phyloP scores from a whole-genome alignment of 2,797 vertebrate species.

The Enteromius fasciolatus region DNA sequence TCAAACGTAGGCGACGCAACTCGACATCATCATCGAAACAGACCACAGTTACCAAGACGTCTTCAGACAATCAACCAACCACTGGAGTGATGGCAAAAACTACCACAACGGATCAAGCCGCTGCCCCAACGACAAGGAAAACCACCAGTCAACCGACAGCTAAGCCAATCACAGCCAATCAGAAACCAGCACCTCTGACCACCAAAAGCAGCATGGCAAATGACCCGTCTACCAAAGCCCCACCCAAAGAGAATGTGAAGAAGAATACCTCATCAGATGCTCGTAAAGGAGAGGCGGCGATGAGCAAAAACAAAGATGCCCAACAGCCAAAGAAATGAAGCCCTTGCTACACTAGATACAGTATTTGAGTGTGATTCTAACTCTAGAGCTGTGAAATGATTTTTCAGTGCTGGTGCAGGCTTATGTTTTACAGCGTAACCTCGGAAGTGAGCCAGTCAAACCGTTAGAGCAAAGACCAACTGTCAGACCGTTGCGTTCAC shows the following conservation, averaged over 20 bases:
- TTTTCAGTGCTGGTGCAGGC: constrained; percentile 31
- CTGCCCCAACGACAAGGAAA: constrained; percentile 32
- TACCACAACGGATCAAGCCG: constrained; percentile 58
- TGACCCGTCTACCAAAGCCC: constrained; percentile 47
- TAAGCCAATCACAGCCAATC: constrained; percentile 55
- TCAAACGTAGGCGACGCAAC: constrained; percentile 74
- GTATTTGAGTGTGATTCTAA: constrained; percentile 34
- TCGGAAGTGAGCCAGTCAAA: constrained; percentile 46
- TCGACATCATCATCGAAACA: constrained; percentile 66
- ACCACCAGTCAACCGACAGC: constrained; percentile 46
- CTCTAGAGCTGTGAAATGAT: constrained; percentile 35
- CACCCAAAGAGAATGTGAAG: constrained; percentile 68
- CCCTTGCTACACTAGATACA: constrained; percentile 26
- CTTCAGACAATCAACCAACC: constrained; percentile 59
- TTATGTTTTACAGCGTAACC: constrained; percentile 24
- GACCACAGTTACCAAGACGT: constrained; percentile 63
- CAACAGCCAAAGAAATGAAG: constrained; percentile 69
- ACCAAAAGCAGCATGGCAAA: constrained; percentile 15
- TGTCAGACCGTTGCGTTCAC: constrained; percentile 48
- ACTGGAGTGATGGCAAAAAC: constrained; percentile 55
- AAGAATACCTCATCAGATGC: constrained; percentile 58
- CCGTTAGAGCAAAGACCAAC: constrained; percentile 39
- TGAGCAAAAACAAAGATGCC: constrained; percentile 66
- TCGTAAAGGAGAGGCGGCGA: constrained; percentile 65
- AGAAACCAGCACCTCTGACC: constrained; percentile 35